Base-by-base conservation (phyloP, 1,140 invertebrate species). In the Pseudoatta argentina region DNA sequence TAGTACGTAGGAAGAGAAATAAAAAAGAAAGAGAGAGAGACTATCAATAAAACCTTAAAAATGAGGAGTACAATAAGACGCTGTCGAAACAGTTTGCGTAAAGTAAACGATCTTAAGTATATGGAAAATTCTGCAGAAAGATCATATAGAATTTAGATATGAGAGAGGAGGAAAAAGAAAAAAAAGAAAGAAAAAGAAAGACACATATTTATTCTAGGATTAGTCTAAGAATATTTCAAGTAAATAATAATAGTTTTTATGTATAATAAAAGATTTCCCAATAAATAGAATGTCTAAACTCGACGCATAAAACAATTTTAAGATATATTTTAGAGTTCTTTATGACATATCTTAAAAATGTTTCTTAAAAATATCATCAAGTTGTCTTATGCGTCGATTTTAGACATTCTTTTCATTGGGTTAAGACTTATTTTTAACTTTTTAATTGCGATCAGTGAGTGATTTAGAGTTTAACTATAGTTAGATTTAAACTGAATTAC, bases 11-110 rank as follows among this genome's bases (percentile, higher is more conserved):
- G 34, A 10, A 21, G 10, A 69, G 1, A 48, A n/a, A 39, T 16
- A 66, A 3, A 53, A 14, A 27, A 14, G 27, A 30, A 55, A 55
- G 51, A 55, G n/a, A 44, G 39, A 44, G 8, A 44, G 10, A 24
- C 27, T 67, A 67, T 53, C 53, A 79, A 79, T 79, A 67, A 79
- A 79, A 79, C 24, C 2, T 63, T 63, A 63, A 63, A 77, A 61
- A 77, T 79, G 4, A 30, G n/a, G 27, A 12, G 39, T 67, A 67
- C 27, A 67, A 79, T 67, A 12, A 27, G 14, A 12, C 3, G 24
- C 44, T 79, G 61, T 67, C 30, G 61, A 51, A 79, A 67, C 18
- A 79, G n/a, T 44, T 77, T 79, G 24, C 61, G 61, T 34, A 53
- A 67, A 67, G n/a, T 79, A 67, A 79, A 79, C 14, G 61, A 14